Conservation (phyloP, 2,888 invertebrate genomes). For the Nephrotoma appendiculata region DNA sequence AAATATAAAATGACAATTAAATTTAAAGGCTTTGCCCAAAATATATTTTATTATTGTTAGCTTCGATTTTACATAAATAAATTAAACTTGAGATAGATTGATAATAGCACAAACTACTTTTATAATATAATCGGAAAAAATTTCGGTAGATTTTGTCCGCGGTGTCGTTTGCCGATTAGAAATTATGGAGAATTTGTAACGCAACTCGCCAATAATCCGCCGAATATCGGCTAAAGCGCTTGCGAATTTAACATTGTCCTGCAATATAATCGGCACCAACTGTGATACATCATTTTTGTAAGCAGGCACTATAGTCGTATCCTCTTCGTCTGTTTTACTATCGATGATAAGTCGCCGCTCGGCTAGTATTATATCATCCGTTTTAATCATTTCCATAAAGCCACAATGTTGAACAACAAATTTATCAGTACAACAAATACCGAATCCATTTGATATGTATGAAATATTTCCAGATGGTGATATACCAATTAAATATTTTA, state of each 20-base stretch:
- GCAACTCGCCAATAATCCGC: not conserved
- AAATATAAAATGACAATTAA: not conserved
- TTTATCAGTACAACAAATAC: not conserved
- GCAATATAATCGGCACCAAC: not conserved
- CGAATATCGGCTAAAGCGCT: not conserved
- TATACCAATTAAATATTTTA: not conserved
- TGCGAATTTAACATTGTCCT: not conserved
- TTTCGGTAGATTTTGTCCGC: not conserved
- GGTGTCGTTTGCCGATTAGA: not conserved
- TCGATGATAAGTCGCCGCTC: not conserved
- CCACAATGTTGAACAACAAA: not conserved
- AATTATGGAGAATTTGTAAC: not conserved
- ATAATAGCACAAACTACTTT: not conserved
- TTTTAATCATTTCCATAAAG: not conserved
- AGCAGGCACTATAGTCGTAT: not conserved
- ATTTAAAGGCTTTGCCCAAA: not conserved
- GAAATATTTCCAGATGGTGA: not conserved
- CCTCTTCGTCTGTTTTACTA: not conserved
- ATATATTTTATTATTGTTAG: not conserved
- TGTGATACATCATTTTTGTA: not conserved
- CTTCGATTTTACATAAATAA: not conserved
- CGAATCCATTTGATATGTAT: not conserved
- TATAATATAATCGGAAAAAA: not conserved
- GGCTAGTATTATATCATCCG: not conserved
- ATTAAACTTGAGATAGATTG: not conserved